phyloP scores from a whole-genome alignment of 2,113 vertebrate genomes.

The Microcebus tavaratra region DNA sequence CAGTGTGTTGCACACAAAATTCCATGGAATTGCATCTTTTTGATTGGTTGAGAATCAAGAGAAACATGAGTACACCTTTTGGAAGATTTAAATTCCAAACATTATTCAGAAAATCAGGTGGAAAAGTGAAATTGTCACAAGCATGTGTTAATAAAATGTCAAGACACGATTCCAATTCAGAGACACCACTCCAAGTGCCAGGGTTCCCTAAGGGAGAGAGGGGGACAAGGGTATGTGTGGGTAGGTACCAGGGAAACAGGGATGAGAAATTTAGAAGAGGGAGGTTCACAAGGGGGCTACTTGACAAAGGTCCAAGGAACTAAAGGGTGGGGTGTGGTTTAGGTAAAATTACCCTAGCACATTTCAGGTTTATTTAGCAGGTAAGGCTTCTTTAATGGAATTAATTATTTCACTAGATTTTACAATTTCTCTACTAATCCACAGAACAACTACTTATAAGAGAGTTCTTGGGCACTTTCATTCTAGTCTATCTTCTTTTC shows the following conservation, averaged over 20 bases:
- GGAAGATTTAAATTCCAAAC: slow-evolving; percentile 1
- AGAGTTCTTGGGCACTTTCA: not conserved
- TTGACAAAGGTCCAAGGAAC: not conserved
- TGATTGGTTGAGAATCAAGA: slow-evolving; percentile 5
- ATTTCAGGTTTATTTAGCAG: not conserved
- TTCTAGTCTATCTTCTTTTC: not conserved
- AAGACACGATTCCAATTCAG: not conserved
- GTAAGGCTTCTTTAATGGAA: not conserved
- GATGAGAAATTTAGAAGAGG: not conserved
- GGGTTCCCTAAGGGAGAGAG: not conserved
- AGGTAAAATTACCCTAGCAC: not conserved
- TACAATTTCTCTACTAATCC: not conserved
- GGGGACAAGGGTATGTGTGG: accelerated
- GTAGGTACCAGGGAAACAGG: not conserved
- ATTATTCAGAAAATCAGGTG: not conserved
- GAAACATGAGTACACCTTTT: not conserved
- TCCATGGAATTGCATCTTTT: not conserved
- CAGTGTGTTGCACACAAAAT: slow-evolving; percentile 6
- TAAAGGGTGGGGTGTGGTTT: not conserved
- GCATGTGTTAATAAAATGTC: not conserved
- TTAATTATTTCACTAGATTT: not conserved
- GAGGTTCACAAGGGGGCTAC: not conserved
- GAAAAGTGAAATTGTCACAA: not conserved
- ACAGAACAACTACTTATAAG: not conserved
- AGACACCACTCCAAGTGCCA: not conserved